These are phyloP conservation scores for Sarcophaga variegata DNA, from an alignment of 2,888 invertebrate species.

Conservation along the genomic window DNA sequence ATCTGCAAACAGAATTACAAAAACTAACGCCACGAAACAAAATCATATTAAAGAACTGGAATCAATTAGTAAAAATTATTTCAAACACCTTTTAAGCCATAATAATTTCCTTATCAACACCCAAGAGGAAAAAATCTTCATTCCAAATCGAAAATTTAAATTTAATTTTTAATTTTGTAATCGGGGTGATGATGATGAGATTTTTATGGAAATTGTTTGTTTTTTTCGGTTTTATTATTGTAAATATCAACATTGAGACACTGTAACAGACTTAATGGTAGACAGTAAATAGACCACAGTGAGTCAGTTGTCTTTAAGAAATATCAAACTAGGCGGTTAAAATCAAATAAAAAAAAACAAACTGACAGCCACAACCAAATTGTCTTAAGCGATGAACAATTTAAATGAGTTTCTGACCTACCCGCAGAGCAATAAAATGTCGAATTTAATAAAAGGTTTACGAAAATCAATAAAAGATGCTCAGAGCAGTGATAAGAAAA, in stretches of 20 bases:
- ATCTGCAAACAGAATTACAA: too few species aligned
- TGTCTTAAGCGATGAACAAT: not conserved
- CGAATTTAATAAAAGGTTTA: slow-evolving; percentile 6
- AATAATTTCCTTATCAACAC: slow-evolving; percentile 29
- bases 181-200: slow-evolving; percentile 24
- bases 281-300: slow-evolving; percentile 7
- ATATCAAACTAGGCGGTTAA: not conserved
- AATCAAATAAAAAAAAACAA: not conserved
- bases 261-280: slow-evolving; percentile 7
- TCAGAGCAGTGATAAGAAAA: not conserved
- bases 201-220: slow-evolving; percentile 50
- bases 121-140: slow-evolving; percentile 9
- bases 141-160: not conserved
- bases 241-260: slow-evolving; percentile 8
- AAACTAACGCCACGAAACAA: too few species aligned
- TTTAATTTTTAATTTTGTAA: not conserved
- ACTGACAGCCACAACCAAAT: slow-evolving; percentile 26
- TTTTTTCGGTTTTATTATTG: not conserved
- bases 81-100: not conserved
- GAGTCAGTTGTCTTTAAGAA: not conserved
- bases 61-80: slow-evolving; percentile 21
- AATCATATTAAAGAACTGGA: not conserved
- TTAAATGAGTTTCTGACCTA: slow-evolving; percentile 21
- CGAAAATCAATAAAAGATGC: slow-evolving; percentile 13
- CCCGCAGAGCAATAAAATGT: slow-evolving; percentile 30